Evolutionary conservation across 1,140 invertebrate species (phyloP), one percentile per base, ranked within the genome.

Genomic region (Pararge aegeria): DNA sequence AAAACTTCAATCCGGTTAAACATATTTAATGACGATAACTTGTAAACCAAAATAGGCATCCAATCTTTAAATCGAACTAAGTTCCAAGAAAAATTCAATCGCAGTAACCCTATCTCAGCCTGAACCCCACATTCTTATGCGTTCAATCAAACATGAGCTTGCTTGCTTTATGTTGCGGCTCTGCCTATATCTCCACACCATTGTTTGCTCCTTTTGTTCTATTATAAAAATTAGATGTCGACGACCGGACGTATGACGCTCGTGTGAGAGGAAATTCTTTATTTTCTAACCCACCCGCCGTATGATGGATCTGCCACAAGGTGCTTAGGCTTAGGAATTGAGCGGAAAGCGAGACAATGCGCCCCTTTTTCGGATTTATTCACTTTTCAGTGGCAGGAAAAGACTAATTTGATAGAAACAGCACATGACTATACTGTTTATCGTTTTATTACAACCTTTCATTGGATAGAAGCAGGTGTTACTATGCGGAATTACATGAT

Each of bases 81-180:
- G 13, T 13, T 38, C 34, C 34, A n/a, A n/a, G 10, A 5, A 38
- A 38, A 15, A 0, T 12, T 9, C 4, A 38, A 6, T 38, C 12
- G 13, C 13, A 15, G 34, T 13, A 7, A 44, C 40, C 9, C 18
- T 16, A 66, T 67, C 68, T 51, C 63, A 66, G 56, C 68, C 71
- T 62, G 67, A 72, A 77, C 73, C 70, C 70, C 69, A 79, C 82
- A 88, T 83, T 86, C 82, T 88, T 85, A 82, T 80, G 83, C 82
- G 73, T 88, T 85, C 85, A 86, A 87, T 87, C 85, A 89, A 84
- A 83, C 73, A 76, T 80, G 80, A 83, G 73, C 75, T 80, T 64
- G 68, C 68, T 70, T 60, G 56, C 66, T 66, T 73, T 73, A 68
- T 69, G 71, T 66, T 68, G 70, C 68, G 72, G 61, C 61, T 73